Evolutionary conservation across 2,797 vertebrate species (phyloP), one percentile per base, ranked within the genome.

Genomic region (Onychomys torridus): DNA sequence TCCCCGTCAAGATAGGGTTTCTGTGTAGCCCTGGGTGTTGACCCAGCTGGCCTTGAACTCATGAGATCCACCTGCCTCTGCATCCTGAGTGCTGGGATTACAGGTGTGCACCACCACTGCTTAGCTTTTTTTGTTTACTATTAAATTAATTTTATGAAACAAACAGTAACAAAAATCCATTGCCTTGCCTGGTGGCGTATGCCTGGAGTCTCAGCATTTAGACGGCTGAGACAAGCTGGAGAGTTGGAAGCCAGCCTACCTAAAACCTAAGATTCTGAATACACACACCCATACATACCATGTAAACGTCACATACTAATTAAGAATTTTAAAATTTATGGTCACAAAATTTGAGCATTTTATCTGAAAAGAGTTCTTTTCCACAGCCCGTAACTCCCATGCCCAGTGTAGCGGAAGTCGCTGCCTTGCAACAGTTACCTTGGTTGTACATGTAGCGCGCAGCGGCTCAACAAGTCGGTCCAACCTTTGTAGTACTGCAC

Each of bases 381-480:
- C 98, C 98, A 98, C 95, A 98, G 43, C 98, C 86, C 98, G 98
- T 93, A 97, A 95, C 89, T 98, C 98, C 97, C 40, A 61, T 16
- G n/a, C 6, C 37, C 46, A 79, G 32, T 63, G 7, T 14, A 59
- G 11, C 14, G n/a, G 49, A 71, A 84, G 4, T 0, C n/a, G 34
- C 61, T 19, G 32, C 17, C 78, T 52, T 27, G 43, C 76, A 61
- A 75, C n/a, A 25, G 86, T 97, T 98, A 99, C 99, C 99, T 99
- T 99, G 96, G 99, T 99, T 97, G 99, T 99, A 98, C 99, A 99
- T 0, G 99, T 99, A 96, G 99, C 99, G 94, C 99, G 99, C 83
- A 99, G 98, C 0, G 99, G 99, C 95, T 99, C 99, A 75, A 99
- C 99, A 63, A 99, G 99, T 90, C 99, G 98, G 99, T 99, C 99